Percentiles rank a stretch among this genome's conserved stretches.
Evolutionary conservation across 1,140 invertebrate species (phyloP).

Genomic region (Ylistrum balloti): DNA sequence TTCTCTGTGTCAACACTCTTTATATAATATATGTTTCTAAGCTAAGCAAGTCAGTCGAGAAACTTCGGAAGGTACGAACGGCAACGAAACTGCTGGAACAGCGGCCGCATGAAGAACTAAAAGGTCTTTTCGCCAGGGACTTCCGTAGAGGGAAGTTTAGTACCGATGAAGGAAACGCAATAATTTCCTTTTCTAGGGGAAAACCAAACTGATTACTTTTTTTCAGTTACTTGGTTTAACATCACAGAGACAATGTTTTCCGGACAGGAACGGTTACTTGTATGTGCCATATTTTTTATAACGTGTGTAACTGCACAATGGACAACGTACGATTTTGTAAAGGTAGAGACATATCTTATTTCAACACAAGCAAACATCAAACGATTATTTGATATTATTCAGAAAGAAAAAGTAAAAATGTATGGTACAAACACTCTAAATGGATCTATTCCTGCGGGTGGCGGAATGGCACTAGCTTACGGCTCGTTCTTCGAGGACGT

Average conservation of each 20-base stretch:
- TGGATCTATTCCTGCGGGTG: neutral
- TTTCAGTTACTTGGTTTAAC: neutral
- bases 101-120: constrained; percentile 4
- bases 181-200: neutral
- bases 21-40: constrained; percentile 34
- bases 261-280: neutral
- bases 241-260: neutral
- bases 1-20: neutral
- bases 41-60: neutral
- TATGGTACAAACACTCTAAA: constrained; percentile 27
- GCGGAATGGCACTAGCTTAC: neutral
- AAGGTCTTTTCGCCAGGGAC: neutral
- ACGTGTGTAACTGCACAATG: neutral
- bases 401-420: constrained; percentile 10
- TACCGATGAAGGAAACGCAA: neutral
- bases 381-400: neutral
- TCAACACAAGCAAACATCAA: neutral
- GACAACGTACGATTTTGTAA: neutral
- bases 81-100: neutral
- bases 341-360: neutral
- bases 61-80: neutral
- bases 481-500: neutral
- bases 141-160: neutral
- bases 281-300: neutral
- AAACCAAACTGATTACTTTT: neutral